Conservation (phyloP, 2,797 vertebrate species). For the Smutsia gigantea region DNA sequence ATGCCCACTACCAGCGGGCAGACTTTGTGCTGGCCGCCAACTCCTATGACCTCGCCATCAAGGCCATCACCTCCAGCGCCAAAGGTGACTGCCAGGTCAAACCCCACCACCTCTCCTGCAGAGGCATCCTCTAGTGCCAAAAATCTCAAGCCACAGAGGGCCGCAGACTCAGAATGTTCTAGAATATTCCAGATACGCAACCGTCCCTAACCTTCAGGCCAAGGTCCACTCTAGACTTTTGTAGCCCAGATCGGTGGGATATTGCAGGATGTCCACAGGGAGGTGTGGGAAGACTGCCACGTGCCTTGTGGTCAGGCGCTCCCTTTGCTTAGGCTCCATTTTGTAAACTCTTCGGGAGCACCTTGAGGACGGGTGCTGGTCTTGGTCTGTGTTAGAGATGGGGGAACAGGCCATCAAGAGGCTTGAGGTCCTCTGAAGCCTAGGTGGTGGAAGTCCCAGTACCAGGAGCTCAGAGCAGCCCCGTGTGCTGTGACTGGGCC, state of each 20-base stretch:
- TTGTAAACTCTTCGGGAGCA: not conserved
- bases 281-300: not conserved
- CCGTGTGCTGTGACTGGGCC: not conserved
- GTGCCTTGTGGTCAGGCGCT: rapidly evolving
- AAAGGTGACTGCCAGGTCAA: conserved; percentile 89
- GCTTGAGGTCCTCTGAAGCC: not conserved
- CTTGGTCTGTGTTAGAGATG: not conserved
- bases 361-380: not conserved
- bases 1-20: conserved; percentile 93
- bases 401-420: not conserved
- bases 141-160: not conserved
- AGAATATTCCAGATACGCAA: not conserved
- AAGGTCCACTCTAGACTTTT: not conserved
- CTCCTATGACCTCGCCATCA: conserved; percentile 95
- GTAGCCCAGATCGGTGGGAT: not conserved
- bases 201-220: not conserved
- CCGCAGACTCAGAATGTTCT: not conserved
- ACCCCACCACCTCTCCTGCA: not conserved
- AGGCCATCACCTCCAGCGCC: conserved; percentile 92
- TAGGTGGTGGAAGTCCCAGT: not conserved
- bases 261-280: not conserved
- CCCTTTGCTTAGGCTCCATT: not conserved
- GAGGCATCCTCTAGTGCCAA: not conserved
- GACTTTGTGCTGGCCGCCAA: conserved; percentile 96
- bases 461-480: not conserved